Evolutionary conservation across 2,797 vertebrate genomes (phyloP).

Genomic region (Rhynchonycteris naso): DNA sequence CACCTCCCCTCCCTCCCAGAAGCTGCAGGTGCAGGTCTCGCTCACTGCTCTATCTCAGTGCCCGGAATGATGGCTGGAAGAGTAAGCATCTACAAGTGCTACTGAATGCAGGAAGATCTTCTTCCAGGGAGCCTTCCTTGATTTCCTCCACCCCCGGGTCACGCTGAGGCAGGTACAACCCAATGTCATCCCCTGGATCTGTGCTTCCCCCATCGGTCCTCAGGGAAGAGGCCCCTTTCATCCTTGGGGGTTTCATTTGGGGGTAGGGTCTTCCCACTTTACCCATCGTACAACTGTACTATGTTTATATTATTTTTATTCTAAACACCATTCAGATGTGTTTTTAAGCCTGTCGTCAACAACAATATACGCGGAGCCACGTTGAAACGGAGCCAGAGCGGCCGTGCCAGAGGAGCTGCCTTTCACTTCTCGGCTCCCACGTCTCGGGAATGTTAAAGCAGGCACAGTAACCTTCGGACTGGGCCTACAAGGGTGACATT

Average conservation of each 20-base stretch:
- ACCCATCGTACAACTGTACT: not conserved
- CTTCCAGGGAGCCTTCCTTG: slow-evolving; percentile 43
- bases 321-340: not conserved
- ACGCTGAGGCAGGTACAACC: not conserved
- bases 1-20: rapidly evolving
- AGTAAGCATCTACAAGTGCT: rapidly evolving
- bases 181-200: not conserved
- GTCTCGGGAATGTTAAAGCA: too few species aligned
- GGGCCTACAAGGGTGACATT: not conserved
- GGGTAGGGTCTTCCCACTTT: not conserved
- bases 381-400: not conserved
- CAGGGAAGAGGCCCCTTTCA: not conserved
- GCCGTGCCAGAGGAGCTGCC: not conserved
- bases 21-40: not conserved
- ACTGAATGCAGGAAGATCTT: not conserved
- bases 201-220: not conserved
- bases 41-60: not conserved
- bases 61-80: not conserved
- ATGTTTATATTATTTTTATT: not conserved
- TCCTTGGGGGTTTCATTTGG: not conserved
- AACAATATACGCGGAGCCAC: too few species aligned
- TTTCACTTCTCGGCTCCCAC: not conserved
- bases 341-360: not conserved
- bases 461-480: not conserved
- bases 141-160: not conserved